Conservation (phyloP, 2,113 vertebrate species). For the pig (Sus scrofa) region T2T-Sscrofa CM000822.6:72579501-72580000, state of each 20-base stretch:
- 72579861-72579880: not conserved
- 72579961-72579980: not conserved
- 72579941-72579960: not conserved
- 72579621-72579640: not conserved
- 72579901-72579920: not conserved
- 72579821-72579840: not conserved
- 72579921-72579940: not conserved
- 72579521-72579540: not conserved
- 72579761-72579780: no score
- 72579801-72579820: not conserved
- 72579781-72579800: not conserved
- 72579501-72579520: not conserved
- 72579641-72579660: fast-evolving
- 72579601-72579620: not conserved
- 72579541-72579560: not conserved
- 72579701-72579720: not conserved
- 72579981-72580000: not conserved
- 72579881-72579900: not conserved
- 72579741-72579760: not conserved
- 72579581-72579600: not conserved
- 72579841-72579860: not conserved
- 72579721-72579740: not conserved
- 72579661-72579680: not conserved
- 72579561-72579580: not conserved
- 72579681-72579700: not conserved